phyloP scores from a whole-genome alignment of 2,113 vertebrate genomes.

The Ptyas mucosa region DNA sequence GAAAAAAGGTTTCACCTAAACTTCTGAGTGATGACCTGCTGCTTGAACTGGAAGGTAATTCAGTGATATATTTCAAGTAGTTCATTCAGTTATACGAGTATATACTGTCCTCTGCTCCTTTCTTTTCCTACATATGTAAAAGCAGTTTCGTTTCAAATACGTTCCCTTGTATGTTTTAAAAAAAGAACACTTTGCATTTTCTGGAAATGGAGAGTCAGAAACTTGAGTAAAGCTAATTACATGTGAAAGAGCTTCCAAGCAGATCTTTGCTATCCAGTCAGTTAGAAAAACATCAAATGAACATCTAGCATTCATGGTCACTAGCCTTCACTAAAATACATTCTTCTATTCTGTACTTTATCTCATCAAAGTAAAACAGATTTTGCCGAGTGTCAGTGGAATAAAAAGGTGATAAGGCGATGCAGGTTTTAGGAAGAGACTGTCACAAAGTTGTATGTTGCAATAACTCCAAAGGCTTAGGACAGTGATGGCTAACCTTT shows the following conservation, averaged over 20 bases:
- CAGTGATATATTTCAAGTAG: constrained; percentile 62
- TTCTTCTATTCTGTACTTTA: neutral
- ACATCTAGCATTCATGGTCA: neutral
- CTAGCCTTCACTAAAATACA: neutral
- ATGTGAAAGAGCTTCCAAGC: constrained; percentile 29
- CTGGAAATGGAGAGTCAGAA: constrained; percentile 29
- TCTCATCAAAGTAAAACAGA: neutral
- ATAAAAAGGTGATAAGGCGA: neutral
- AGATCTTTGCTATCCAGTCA: neutral
- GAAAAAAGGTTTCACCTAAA: constrained; percentile 42
- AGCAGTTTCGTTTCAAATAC: constrained; percentile 38
- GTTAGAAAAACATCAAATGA: neutral
- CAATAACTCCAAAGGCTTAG: neutral
- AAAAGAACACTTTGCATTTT: constrained; percentile 39
- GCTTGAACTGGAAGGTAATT: constrained; percentile 65
- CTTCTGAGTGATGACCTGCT: constrained; percentile 31
- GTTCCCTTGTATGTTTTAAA: constrained; percentile 17
- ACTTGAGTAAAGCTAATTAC: constrained; percentile 41
- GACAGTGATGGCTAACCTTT: neutral
- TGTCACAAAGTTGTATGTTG: neutral
- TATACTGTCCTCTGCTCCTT: constrained; percentile 37
- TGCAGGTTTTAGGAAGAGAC: neutral
- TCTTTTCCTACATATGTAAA: constrained; percentile 25
- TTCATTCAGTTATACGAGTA: constrained; percentile 33
- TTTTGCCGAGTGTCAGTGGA: neutral